These are phyloP conservation scores for Callorhinus ursinus DNA, from an alignment of 2,113 vertebrate species.

Conservation along the genomic window DNA sequence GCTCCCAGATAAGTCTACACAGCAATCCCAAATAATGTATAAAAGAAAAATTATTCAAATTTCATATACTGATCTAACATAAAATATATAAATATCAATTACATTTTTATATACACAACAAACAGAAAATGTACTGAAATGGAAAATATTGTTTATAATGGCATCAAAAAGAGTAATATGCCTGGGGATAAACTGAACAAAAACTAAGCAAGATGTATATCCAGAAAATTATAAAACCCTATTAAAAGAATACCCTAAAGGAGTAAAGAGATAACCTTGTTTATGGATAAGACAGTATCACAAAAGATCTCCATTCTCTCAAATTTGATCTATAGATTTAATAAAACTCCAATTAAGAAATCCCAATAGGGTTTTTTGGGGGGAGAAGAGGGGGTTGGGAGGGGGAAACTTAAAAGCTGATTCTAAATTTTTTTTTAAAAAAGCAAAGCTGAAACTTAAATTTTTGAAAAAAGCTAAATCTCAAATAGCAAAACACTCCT, in stretches of 20 bases:
- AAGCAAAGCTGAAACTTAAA: neutral
- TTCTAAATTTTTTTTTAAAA: neutral
- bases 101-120: neutral
- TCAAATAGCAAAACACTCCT: neutral
- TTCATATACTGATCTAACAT: neutral
- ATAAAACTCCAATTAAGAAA: slow-evolving; percentile 4
- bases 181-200: neutral
- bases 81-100: slow-evolving; percentile 21
- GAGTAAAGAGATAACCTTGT: neutral
- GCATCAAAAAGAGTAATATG: neutral
- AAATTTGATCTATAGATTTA: neutral
- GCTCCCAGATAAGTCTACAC: neutral
- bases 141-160: neutral
- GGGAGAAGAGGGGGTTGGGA: neutral
- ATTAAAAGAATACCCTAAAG: neutral
- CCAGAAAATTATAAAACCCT: neutral
- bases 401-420: neutral
- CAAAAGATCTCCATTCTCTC: neutral
- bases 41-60: neutral
- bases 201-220: neutral
- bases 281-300: neutral
- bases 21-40: neutral
- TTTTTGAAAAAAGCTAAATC: neutral
- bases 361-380: neutral
- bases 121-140: neutral